Evolutionary conservation across 2,888 invertebrate species (phyloP), one percentile per base, ranked within the genome.

Genomic region (Leucophenga montana): DNA sequence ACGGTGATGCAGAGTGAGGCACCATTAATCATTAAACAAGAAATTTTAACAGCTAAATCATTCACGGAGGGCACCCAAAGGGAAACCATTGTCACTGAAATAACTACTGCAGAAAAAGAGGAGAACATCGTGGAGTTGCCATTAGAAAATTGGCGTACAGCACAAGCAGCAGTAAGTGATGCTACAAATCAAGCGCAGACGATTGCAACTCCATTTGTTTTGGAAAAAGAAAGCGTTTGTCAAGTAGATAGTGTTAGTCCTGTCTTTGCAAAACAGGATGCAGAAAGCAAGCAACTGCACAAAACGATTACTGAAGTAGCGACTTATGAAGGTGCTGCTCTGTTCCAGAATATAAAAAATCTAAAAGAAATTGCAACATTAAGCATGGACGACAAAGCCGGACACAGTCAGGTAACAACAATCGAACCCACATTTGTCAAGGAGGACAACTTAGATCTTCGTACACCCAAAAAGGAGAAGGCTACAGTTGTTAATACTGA

Each of bases 41-140:
- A 66, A 66, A 6, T 67, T 62, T 59, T 66, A n/a, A 75, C 71
- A 65, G 83, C 83, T 3, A 84, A 79, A 16, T 71, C 76, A 0
- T 76, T 78, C n/a, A 75, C 85, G 39, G 84, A 85, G 54, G 82
- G 79, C 5, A 72, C 82, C 14, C 74, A 84, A 20, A 78, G 74
- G 18, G 85, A 84, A 74, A 80, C 80, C 5, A 57, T 82, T 14
- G 66, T 81, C 3, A 79, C 82, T 0, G 78, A 85, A 68, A 67
- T 84, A 2, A 73, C 76, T 1, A 65, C 83, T 3, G 61, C 78
- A 2, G 86, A 86, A 72, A 76, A 77, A 67, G 50, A 78, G 11
- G 76, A 70, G 27, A 71, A 72, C 0, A 66, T 83, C 1, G 33
- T 56, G 11, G 33, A 33, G n/a, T 13, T 53, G 1, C 27, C 31